Conservation (phyloP, 64 coral and sea anemone genomes). For the Actinia equina region DNA sequence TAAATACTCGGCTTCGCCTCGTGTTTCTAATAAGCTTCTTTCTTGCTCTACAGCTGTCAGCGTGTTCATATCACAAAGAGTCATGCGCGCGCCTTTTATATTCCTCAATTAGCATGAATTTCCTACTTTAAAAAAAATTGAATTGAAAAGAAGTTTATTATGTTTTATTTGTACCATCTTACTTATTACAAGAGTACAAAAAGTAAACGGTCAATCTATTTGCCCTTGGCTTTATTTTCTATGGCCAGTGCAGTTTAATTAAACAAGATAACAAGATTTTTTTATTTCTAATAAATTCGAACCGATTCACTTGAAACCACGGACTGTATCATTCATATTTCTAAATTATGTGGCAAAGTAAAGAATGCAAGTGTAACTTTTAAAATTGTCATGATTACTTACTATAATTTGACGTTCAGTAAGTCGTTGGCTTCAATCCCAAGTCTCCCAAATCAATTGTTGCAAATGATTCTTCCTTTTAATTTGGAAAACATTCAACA, state of each 20-base stretch:
- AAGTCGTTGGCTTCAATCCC: not conserved
- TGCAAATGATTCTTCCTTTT: too few relatives aligned
- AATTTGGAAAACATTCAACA: too few relatives aligned
- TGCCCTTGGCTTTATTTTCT: not conserved
- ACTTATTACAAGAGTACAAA: not conserved
- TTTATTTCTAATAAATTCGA: not conserved
- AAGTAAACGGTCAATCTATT: not conserved
- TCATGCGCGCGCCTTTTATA: too few relatives aligned
- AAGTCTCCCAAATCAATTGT: too few relatives aligned
- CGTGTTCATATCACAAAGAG: too few relatives aligned
- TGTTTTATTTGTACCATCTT: not conserved
- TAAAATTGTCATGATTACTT: not conserved
- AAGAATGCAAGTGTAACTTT: not conserved
- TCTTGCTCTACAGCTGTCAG: too few relatives aligned
- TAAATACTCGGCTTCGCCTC: too few relatives aligned
- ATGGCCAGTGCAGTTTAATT: not conserved
- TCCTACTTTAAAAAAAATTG: too few relatives aligned
- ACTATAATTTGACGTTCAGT: not conserved
- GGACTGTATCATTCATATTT: not conserved
- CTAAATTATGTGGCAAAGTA: not conserved
- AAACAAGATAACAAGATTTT: not conserved
- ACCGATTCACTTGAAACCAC: not conserved
- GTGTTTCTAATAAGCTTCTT: too few relatives aligned
- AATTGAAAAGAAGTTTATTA: not conserved
- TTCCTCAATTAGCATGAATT: too few relatives aligned